phyloP scores from a whole-genome alignment of 1,140 invertebrate genomes.

The Lineus longissimus region DNA sequence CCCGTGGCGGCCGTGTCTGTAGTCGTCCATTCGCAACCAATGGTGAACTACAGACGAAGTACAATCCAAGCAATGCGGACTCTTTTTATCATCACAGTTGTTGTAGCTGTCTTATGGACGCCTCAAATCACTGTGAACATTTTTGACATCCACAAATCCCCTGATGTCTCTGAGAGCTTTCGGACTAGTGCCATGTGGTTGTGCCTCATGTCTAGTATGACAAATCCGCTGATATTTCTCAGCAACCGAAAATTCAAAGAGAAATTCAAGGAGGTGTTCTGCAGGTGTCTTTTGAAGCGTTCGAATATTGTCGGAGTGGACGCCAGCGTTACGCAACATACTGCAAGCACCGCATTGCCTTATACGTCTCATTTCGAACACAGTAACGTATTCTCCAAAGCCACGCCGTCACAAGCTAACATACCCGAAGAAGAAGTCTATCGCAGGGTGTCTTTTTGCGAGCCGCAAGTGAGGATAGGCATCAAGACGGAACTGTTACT shows the following conservation, averaged over 20 bases:
- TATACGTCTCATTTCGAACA: no score
- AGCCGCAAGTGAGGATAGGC: no score
- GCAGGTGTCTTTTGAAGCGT: not conserved
- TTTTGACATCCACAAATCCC: not conserved
- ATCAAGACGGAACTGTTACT: no score
- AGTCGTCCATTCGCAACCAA: not conserved
- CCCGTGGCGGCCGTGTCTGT: not conserved
- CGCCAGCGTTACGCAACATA: no score
- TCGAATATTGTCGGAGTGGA: no score
- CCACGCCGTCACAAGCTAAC: no score
- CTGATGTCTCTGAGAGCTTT: not conserved
- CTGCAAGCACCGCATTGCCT: no score
- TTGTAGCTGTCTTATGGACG: not conserved
- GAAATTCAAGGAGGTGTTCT: not conserved
- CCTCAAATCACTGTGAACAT: not conserved
- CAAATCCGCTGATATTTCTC: conserved; percentile 3
- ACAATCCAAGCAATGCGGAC: conserved; percentile 3
- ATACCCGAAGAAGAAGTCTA: no score
- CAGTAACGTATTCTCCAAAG: no score
- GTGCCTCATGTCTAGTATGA: not conserved
- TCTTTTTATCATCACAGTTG: not conserved
- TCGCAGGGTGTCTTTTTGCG: no score
- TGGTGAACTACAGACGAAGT: conserved; percentile 1
- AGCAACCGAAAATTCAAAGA: not conserved
- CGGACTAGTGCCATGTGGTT: not conserved